Evolutionary conservation across 2,797 vertebrate species (phyloP).

Genomic region (Parambassis ranga): DNA sequence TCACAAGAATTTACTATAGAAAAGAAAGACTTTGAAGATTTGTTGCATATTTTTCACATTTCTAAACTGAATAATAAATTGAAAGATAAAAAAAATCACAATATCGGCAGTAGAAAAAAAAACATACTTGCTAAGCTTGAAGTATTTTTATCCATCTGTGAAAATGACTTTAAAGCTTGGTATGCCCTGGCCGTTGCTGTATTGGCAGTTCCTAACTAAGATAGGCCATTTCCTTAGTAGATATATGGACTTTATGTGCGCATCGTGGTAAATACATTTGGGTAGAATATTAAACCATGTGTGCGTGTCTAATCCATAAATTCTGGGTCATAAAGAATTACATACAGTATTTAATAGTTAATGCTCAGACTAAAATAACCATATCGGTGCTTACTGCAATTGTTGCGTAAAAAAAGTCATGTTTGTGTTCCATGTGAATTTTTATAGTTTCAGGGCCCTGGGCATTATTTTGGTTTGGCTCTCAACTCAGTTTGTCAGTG

Average conservation of each 20-base stretch:
- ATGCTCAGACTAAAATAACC: not conserved
- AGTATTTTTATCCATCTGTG: too few relatives aligned
- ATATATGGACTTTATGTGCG: too few relatives aligned
- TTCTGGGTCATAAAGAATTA: not conserved
- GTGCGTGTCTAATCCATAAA: not conserved
- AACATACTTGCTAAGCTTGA: too few relatives aligned
- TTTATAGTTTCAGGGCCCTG: not conserved
- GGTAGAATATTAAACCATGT: too few relatives aligned
- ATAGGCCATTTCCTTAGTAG: too few relatives aligned
- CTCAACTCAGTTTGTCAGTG: not conserved
- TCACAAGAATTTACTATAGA: not conserved
- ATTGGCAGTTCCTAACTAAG: too few relatives aligned
- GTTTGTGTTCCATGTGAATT: not conserved
- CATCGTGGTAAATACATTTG: too few relatives aligned
- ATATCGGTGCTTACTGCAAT: not conserved
- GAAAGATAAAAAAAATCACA: too few relatives aligned
- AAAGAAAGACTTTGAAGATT: not conserved
- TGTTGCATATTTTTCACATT: not conserved
- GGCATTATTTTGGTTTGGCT: constrained; percentile 1
- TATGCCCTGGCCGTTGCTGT: too few relatives aligned
- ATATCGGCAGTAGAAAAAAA: too few relatives aligned
- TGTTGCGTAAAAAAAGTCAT: not conserved
- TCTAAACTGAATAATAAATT: too few relatives aligned
- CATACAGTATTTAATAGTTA: not conserved
- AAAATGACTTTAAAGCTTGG: too few relatives aligned